A percentile compares a stretch with the other conserved stretches of the same genome.
Conservation (phyloP, 2,797 vertebrate species). For the Lagodon rhomboides region DNA sequence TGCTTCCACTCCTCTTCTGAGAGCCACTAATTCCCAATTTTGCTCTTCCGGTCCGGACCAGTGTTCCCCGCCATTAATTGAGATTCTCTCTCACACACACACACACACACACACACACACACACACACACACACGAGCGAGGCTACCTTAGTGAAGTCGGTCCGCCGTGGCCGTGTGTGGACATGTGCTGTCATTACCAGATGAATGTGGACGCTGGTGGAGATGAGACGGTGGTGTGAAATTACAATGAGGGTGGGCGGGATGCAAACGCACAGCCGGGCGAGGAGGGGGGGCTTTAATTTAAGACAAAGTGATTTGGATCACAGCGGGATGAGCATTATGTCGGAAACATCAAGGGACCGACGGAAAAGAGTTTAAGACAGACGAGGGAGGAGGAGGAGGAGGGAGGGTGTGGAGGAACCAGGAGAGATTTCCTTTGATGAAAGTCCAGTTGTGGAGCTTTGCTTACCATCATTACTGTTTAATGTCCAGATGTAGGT, state of each 20-base stretch:
- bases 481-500: not conserved
- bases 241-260: slow-evolving; percentile 15
- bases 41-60: slow-evolving; percentile 51
- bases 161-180: slow-evolving; percentile 24
- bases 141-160: not conserved
- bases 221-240: slow-evolving; percentile 13
- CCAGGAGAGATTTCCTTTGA: slow-evolving; percentile 11
- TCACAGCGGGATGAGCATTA: slow-evolving; percentile 32
- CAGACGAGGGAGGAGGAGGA: not conserved
- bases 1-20: slow-evolving; percentile 64
- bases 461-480: not conserved
- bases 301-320: slow-evolving; percentile 32
- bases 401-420: not conserved
- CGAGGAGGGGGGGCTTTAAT: slow-evolving; percentile 3
- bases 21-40: slow-evolving; percentile 71
- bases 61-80: slow-evolving; percentile 54
- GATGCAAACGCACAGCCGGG: not conserved
- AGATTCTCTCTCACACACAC: slow-evolving; percentile 19
- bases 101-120: slow-evolving; percentile 4
- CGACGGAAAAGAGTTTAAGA: not conserved
- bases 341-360: slow-evolving; percentile 8
- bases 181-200: slow-evolving; percentile 13
- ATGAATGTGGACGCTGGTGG: slow-evolving; percentile 13
- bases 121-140: not conserved
- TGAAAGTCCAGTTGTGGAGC: not conserved